phyloP scores from a whole-genome alignment of 2,797 vertebrate species.

The Lophotriccus pileatus region DNA sequence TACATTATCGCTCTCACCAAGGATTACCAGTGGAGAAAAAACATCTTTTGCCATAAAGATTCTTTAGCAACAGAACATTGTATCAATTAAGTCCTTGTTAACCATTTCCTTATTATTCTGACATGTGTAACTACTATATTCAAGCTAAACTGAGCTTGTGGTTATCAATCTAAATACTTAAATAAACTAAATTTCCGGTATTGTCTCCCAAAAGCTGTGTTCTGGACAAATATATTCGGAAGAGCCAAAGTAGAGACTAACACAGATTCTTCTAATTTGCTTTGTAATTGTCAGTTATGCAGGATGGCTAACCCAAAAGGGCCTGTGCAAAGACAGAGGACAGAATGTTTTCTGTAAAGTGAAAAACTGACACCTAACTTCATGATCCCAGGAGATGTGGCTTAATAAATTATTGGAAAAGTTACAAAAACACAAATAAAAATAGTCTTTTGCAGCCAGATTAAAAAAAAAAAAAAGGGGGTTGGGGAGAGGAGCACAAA shows the following conservation, averaged over 20 bases:
- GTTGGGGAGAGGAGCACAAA: rapidly evolving
- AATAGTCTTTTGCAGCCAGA: neutral
- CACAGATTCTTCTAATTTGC: neutral
- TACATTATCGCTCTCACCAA: neutral
- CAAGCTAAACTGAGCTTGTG: neutral
- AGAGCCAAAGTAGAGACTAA: neutral
- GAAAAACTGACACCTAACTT: neutral
- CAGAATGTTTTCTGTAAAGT: neutral
- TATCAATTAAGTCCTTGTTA: neutral
- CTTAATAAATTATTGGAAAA: neutral
- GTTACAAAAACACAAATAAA: neutral
- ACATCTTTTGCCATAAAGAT: neutral
- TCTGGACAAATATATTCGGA: neutral
- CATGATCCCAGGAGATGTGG: neutral
- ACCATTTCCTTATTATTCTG: neutral
- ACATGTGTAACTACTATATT: neutral
- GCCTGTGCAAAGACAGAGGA: neutral
- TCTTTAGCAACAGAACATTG: neutral
- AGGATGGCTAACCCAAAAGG: neutral
- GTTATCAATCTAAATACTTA: neutral
- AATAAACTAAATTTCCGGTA: neutral
- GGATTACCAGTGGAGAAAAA: neutral
- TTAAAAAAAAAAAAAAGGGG: rapidly evolving
- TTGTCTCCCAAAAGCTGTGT: neutral
- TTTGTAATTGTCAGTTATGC: neutral